phyloP scores from a whole-genome alignment of 2,888 invertebrate genomes.

The Drosophila mayaguana region DNA sequence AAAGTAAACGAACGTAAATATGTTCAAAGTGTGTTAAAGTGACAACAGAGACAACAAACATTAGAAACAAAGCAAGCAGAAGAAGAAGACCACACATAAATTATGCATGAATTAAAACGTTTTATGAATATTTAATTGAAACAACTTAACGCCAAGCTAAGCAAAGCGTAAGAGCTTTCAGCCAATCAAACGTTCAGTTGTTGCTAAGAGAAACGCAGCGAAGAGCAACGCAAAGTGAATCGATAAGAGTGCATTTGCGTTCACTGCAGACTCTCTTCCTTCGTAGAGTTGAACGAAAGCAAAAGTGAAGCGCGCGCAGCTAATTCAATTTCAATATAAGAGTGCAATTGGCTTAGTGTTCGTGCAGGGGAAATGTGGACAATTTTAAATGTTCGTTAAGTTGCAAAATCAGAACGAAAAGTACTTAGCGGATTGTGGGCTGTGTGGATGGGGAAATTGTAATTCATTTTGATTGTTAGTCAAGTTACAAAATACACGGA shows the following conservation, averaged over 20 bases:
- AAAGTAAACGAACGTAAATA: conserved; percentile 16
- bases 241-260: conserved; percentile 15
- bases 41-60: conserved; percentile 31
- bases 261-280: conserved; percentile 16
- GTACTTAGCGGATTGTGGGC: background rate
- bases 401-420: background rate
- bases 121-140: conserved; percentile 28
- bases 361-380: background rate
- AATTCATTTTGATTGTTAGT: background rate
- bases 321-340: background rate
- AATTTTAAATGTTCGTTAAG: background rate
- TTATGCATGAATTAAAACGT: conserved; percentile 17
- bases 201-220: conserved; percentile 19
- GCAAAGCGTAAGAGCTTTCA: background rate
- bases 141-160: conserved; percentile 13
- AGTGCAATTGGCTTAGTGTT: conserved; percentile 2
- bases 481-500: background rate
- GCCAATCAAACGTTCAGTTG: background rate
- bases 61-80: background rate
- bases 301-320: conserved; percentile 23
- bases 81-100: conserved; percentile 1
- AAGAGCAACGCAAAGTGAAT: conserved; percentile 16
- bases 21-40: conserved; percentile 16
- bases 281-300: conserved; percentile 29
- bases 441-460: background rate